A percentile compares a stretch with the other conserved stretches of the same genome.
Evolutionary conservation across 2,888 invertebrate species (phyloP).

Genomic region (Amaurobius ferox): DNA sequence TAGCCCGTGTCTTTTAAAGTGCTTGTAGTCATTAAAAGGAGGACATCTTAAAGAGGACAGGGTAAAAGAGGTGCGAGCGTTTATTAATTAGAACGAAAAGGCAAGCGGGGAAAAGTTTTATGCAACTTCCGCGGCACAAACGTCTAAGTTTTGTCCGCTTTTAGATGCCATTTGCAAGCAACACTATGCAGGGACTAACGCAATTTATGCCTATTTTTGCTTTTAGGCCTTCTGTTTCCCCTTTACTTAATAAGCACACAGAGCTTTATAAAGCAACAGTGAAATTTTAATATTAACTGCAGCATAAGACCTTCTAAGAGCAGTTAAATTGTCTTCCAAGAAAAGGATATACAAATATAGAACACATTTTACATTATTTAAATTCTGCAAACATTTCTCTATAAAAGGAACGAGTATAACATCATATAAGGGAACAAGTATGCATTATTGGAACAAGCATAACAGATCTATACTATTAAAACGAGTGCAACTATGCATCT

Average conservation of each 20-base stretch:
- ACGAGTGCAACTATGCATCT: too few species aligned
- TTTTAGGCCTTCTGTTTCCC: neutral
- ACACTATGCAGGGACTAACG: neutral
- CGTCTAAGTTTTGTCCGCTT: neutral
- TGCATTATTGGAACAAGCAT: too few species aligned
- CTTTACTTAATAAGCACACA: neutral
- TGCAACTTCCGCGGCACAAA: neutral
- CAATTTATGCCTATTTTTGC: neutral
- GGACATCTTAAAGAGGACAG: neutral
- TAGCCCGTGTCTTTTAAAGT: constrained; percentile 37
- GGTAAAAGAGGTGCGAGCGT: constrained; percentile 15
- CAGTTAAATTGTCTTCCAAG: neutral
- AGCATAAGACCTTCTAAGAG: neutral
- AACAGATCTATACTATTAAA: too few species aligned
- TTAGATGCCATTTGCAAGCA: constrained; percentile 10
- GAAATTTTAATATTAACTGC: neutral
- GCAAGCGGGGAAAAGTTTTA: constrained; percentile 23
- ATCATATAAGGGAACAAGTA: too few species aligned
- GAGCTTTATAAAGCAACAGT: neutral
- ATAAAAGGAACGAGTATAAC: too few species aligned
- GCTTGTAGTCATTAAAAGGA: constrained; percentile 59
- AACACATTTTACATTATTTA: too few species aligned
- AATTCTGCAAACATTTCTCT: too few species aligned
- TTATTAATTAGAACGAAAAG: constrained; percentile 59
- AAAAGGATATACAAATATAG: too few species aligned